These are phyloP conservation scores for Petrolisthes cinctipes DNA, from an alignment of 2,888 invertebrate genomes.

Conservation along the genomic window DNA sequence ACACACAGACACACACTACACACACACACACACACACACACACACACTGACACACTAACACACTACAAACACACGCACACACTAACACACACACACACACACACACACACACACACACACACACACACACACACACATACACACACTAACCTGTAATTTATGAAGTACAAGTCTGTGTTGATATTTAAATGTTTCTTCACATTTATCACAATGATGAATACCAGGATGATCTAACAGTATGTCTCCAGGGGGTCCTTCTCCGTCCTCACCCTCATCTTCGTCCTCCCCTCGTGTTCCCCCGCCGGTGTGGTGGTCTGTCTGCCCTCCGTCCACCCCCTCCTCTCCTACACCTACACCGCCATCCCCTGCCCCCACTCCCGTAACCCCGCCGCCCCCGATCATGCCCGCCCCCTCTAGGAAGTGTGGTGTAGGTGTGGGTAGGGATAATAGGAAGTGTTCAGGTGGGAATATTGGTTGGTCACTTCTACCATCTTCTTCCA, in stretches of 20 bases:
- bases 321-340: constrained; percentile 2
- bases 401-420: constrained; percentile 27
- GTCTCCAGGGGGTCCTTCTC: background rate
- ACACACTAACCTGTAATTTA: constrained; percentile 43
- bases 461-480: constrained; percentile 60
- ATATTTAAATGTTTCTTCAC: constrained; percentile 60
- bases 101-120: too few relatives aligned
- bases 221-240: constrained; percentile 51
- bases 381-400: background rate
- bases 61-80: too few relatives aligned
- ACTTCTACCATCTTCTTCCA: constrained; percentile 63
- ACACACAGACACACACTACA: too few relatives aligned
- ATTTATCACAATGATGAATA: constrained; percentile 59
- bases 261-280: constrained; percentile 4
- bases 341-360: background rate
- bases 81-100: too few relatives aligned
- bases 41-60: too few relatives aligned
- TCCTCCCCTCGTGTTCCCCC: constrained; percentile 20
- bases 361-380: background rate
- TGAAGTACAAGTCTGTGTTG: constrained; percentile 61
- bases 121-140: too few relatives aligned
- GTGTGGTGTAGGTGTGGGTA: constrained; percentile 48
- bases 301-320: constrained; percentile 15
- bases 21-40: too few relatives aligned
- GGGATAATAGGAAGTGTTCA: constrained; percentile 61